Evolutionary conservation across 2,797 vertebrate species (phyloP), one percentile per base, ranked within the genome.

Genomic region (Echiichthys vipera): DNA sequence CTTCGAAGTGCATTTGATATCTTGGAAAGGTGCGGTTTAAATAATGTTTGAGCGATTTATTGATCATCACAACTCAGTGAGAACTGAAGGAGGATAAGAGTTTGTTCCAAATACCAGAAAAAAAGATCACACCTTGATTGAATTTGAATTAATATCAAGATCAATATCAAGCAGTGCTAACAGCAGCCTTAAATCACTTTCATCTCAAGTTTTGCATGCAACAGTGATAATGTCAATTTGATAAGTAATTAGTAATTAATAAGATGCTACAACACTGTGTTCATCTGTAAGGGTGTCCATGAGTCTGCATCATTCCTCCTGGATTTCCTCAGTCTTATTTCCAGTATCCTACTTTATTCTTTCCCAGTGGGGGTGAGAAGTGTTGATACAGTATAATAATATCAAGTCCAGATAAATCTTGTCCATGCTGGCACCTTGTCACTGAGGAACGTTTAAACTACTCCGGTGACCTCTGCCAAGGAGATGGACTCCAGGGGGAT

Each of bases 401-500:
- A 71, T 43, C 45, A 49, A 49, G 42, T 71, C 40, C 27, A 36
- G 20, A 27, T 51, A 15, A 36, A 34, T 46, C 12, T 42, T 53
- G 8, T 54, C 18, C 34, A 25, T 20, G 27, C 12, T 0, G 0
- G 12, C 17, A 42, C 15, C 37, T 45, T 40, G 22, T 68, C 54
- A 17, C 42, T 1, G 18, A 43, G 40, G 20, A 58, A 3, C 65
- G 39, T 32, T 29, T n/a, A 13, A 22, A 49, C 47, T 18, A 20
- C 30, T 51, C 20, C 11, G 27, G 9, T 65, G 65, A 77, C 65
- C 53, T 74, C 34, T 62, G 36, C 36, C 53, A 71, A 64, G 30
- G 25, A 55, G 43, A 56, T 53, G 39, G 22, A 20, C 42, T 63
- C 25, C 46, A 59, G 56, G 50, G 49, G 15, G 30, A 18, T 46